phyloP scores from a whole-genome alignment of 2,797 vertebrate species.

The Crax fasciolata region DNA sequence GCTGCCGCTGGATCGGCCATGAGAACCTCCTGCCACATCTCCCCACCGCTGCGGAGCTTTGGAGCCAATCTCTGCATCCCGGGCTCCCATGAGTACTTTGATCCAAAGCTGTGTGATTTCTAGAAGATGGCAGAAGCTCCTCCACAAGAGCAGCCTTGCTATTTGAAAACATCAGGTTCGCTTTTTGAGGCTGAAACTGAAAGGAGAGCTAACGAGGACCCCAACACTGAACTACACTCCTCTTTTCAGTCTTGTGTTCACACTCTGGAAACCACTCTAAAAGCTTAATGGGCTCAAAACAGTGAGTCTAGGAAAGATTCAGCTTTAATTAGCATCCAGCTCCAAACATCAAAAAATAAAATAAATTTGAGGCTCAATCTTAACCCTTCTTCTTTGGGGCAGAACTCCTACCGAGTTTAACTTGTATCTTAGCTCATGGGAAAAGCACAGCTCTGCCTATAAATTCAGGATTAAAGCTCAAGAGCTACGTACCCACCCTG shows the following conservation, averaged over 20 bases:
- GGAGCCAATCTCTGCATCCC: neutral
- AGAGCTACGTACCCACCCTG: neutral
- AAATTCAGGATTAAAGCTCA: neutral
- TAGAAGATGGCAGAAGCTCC: neutral
- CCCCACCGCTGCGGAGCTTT: neutral
- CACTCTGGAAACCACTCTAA: neutral
- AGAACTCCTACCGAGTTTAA: neutral
- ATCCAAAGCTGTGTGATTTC: neutral
- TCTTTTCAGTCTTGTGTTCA: neutral
- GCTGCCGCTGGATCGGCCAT: neutral
- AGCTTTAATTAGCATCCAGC: constrained; percentile 6
- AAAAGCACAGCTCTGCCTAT: neutral
- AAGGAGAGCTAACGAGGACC: neutral
- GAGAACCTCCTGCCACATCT: neutral
- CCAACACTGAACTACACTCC: neutral
- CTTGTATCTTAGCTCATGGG: neutral
- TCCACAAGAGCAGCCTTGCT: neutral
- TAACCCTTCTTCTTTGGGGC: neutral
- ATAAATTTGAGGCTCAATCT: neutral
- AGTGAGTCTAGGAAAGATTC: neutral
- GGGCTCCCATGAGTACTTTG: neutral
- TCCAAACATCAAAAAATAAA: neutral
- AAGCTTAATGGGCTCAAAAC: neutral
- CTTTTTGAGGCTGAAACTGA: neutral
- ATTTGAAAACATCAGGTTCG: neutral